These are phyloP conservation scores for Toxotes jaculatrix DNA, from an alignment of 2,113 vertebrate species.

Conservation along the genomic window DNA sequence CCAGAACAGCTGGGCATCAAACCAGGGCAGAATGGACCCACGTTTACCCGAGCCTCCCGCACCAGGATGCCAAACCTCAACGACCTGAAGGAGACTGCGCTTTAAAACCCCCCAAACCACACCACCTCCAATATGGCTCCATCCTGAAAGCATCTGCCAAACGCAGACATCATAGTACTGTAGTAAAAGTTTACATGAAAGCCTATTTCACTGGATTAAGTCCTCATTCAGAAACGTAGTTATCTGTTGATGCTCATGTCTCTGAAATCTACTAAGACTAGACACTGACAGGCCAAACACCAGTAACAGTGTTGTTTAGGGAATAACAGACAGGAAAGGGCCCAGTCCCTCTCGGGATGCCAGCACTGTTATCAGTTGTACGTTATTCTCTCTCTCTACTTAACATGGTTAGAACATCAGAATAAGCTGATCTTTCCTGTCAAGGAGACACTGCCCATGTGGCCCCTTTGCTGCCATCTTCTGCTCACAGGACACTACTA, in stretches of 20 bases:
- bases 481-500: slow-evolving; percentile 67
- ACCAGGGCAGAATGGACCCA: slow-evolving; percentile 95
- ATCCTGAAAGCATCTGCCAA: slow-evolving; percentile 44
- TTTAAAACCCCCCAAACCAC: slow-evolving; percentile 82
- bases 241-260: slow-evolving; percentile 41
- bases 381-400: slow-evolving; percentile 39
- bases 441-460: slow-evolving; percentile 71
- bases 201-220: slow-evolving; percentile 54
- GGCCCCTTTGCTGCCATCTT: slow-evolving; percentile 80
- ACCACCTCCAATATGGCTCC: slow-evolving; percentile 56
- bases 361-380: slow-evolving; percentile 34
- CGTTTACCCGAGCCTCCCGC: slow-evolving; percentile 92
- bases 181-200: slow-evolving; percentile 60
- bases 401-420: slow-evolving; percentile 47
- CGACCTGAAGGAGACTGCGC: slow-evolving; percentile 97
- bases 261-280: slow-evolving; percentile 47
- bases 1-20: slow-evolving; percentile 94
- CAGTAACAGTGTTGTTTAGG: slow-evolving; percentile 37
- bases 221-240: slow-evolving; percentile 49
- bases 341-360: slow-evolving; percentile 9
- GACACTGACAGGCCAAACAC: slow-evolving; percentile 25
- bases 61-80: slow-evolving; percentile 97
- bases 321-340: slow-evolving; percentile 29
- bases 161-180: slow-evolving; percentile 40
- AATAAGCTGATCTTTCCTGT: slow-evolving; percentile 54